Base-by-base conservation (phyloP, 2,888 invertebrate genomes). In the Ethmia dodecea region DNA sequence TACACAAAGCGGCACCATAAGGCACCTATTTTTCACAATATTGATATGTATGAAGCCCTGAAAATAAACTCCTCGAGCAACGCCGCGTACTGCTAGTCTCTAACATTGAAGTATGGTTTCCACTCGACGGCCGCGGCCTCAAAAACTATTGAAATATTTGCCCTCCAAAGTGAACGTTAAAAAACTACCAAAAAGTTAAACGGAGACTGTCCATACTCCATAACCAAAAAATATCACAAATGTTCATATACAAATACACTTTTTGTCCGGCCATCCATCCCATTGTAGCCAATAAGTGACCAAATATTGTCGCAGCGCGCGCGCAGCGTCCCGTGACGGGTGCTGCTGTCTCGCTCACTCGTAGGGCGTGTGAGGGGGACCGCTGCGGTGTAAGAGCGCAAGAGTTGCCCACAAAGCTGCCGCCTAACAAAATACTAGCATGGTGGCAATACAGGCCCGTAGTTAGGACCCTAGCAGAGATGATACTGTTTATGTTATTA, bases 361-460 rank as follows among this genome's bases (percentile, higher is more conserved):
- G 1, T 13, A 15, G 1, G 13, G 9, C 0, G 54, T 9, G 37
- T 2, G 64, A 74, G 33, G 9, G 67, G 31, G 78, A 73, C 6
- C 18, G 5, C 42, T 28, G 14, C 15, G 14, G 20, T 5, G n/a
- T n/a, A n/a, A n/a, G 4, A 0, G 5, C 43, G 26, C 3, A 51
- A 47, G 64, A 65, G 53, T 61, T 54, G 46, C 66, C 59, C 55
- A 77, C 81, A 83, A 83, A 83, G 83, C 78, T 59, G 72, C 83
- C 83, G 83, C 73, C 81, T 74, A 73, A 77, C 73, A 78, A 74
- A 81, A 81, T 74, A 11, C 83, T 80, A 55, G 62, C 83, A 80
- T 73, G 83, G 83, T 83, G 83, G 83, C 72, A 81, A 80, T 77
- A 24, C 83, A 81, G 81, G 49, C 65, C 35, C 40, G 73, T 42